Conservation (phyloP, 2,888 invertebrate genomes). For the Phalangium opilio region DNA sequence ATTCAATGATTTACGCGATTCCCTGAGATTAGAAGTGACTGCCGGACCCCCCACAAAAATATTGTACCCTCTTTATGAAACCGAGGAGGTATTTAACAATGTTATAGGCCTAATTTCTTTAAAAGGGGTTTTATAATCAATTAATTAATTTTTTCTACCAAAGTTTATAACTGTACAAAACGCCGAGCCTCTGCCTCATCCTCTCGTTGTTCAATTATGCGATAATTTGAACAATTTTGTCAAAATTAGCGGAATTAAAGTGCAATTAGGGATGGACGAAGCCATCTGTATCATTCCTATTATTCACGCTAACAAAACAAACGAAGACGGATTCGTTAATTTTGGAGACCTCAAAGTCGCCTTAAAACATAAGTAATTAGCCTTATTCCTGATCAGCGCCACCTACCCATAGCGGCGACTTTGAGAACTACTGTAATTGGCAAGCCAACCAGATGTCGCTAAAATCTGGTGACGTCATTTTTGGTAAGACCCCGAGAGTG, state of each 20-base stretch:
- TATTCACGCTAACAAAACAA: conserved; percentile 25
- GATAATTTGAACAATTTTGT: conserved; percentile 18
- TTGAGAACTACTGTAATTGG: too few relatives aligned
- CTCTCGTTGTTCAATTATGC: conserved; percentile 26
- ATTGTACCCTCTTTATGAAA: conserved; percentile 24
- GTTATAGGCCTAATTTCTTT: too few relatives aligned
- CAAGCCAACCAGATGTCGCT: too few relatives aligned
- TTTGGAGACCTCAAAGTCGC: conserved; percentile 27
- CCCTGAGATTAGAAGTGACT: conserved; percentile 25
- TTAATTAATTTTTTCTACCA: too few relatives aligned
- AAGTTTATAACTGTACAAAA: too few relatives aligned
- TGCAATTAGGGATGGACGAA: conserved; percentile 26
- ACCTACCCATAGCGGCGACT: too few relatives aligned
- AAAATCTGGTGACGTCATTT: too few relatives aligned
- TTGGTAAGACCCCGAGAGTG: too few relatives aligned
- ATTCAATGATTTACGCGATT: conserved; percentile 25
- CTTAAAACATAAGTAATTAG: conserved; percentile 16
- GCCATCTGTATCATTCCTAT: conserved; percentile 26
- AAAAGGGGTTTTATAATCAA: too few relatives aligned
- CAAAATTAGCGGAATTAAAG: conserved; percentile 17
- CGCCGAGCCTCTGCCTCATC: conserved; percentile 18
- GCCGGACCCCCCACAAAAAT: conserved; percentile 28
- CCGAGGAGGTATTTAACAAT: conserved; percentile 23
- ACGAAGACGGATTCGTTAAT: conserved; percentile 26
- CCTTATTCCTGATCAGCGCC: too few relatives aligned